Evolutionary conservation across 2,888 invertebrate genomes (phyloP).

Genomic region (Drosophila fulvimacula): DNA sequence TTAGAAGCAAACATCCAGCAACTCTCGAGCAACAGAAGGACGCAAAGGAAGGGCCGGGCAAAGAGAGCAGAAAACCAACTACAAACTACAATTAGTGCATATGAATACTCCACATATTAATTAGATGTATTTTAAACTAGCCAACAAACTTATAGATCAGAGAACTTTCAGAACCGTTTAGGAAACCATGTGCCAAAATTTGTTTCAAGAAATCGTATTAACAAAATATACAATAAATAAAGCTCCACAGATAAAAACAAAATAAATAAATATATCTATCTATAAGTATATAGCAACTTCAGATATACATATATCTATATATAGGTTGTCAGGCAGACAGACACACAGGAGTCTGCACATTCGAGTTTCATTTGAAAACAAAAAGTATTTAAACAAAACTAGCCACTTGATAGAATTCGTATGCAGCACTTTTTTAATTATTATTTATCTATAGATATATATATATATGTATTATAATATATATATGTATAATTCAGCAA

Average conservation of each 20-base stretch:
- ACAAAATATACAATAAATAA: constrained; percentile 58
- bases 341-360: constrained; percentile 47
- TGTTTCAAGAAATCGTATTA: constrained; percentile 57
- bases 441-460: constrained; percentile 5
- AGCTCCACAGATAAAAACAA: constrained; percentile 29
- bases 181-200: constrained; percentile 84
- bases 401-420: constrained; percentile 41
- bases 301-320: constrained; percentile 28
- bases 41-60: constrained; percentile 32
- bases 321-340: constrained; percentile 28
- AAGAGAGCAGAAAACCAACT: constrained; percentile 58
- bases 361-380: constrained; percentile 52
- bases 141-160: constrained; percentile 49
- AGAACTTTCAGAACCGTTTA: constrained; percentile 71
- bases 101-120: constrained; percentile 62
- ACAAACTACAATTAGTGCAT: constrained; percentile 61
- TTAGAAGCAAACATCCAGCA: constrained; percentile 30
- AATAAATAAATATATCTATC: constrained; percentile 18
- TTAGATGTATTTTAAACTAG: constrained; percentile 77
- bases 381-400: constrained; percentile 13
- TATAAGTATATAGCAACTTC: constrained; percentile 8
- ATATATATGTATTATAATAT: not conserved
- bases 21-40: constrained; percentile 2
- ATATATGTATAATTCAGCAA: constrained; percentile 16
- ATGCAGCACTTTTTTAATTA: constrained; percentile 42